phyloP scores from a whole-genome alignment of 2,797 vertebrate species.

The Macropus fuliginosus region DNA sequence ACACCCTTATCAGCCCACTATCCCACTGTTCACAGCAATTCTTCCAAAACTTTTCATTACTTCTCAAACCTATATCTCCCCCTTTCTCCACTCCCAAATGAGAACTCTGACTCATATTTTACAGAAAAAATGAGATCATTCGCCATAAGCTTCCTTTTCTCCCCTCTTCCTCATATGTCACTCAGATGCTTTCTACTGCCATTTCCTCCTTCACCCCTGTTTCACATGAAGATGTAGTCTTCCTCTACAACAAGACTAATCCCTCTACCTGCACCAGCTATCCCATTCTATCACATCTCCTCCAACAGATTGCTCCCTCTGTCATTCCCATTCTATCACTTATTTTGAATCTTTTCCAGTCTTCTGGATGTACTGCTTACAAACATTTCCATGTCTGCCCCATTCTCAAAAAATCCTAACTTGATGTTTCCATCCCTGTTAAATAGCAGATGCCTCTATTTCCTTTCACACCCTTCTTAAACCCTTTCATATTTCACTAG shows the following conservation, averaged over 20 bases:
- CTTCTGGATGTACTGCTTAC: background rate
- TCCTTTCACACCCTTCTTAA: background rate
- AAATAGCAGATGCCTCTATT: background rate
- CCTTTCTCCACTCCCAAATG: background rate
- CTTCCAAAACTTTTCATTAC: background rate
- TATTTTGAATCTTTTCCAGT: background rate
- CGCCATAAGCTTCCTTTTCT: background rate
- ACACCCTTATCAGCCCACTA: background rate
- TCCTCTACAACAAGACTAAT: background rate
- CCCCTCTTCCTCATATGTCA: background rate
- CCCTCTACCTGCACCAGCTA: background rate
- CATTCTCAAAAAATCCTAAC: background rate
- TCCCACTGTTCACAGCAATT: background rate
- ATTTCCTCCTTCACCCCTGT: background rate
- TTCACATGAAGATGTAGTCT: background rate
- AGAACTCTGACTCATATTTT: background rate
- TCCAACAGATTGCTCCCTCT: background rate
- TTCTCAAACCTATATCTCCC: background rate
- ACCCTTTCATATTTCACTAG: background rate
- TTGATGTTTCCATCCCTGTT: background rate
- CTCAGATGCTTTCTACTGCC: background rate
- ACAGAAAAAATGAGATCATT: background rate
- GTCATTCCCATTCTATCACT: background rate
- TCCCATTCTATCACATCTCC: background rate
- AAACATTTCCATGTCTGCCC: background rate